Evolutionary conservation across 2,888 invertebrate genomes (phyloP), one percentile per base, ranked within the genome.

Genomic region (Adelphocoris suturalis): DNA sequence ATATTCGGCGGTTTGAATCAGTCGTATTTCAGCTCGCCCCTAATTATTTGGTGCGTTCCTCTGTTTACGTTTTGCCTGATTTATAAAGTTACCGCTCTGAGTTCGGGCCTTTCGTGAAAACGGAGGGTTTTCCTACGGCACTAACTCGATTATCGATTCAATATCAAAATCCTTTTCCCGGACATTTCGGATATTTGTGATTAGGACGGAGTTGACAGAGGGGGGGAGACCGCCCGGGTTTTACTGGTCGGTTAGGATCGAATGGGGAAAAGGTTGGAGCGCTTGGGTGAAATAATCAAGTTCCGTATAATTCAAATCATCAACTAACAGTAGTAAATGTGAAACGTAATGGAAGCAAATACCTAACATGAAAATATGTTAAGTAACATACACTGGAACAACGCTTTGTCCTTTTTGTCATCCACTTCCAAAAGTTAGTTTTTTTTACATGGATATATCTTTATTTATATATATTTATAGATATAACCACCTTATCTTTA

Each of bases 41-140:
- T 82, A 82, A 82, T 82, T 82, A 82, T 82, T 82, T 82, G 48
- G 46, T 81, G 68, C 52, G 82, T 48, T 82, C 48, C 82, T 52
- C 82, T 82, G 82, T 82, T 82, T 82, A 82, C 82, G 48, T 82
- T 82, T 82, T 46, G 82, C 82, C 52, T 82, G 82, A 82, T 82
- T 82, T 82, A 82, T 82, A 82, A 52, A 52, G 82, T 52, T 52
- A 7, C 23, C 81, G 81, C 46, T 61, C 19, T 3, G 16, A 37
- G 37, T 61, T 19, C 61, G 16, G 61, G 61, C 37, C 37, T 37
- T 37, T 37, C 37, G 37, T 9, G 68, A 12, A 19, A 19, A 19
- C 5, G 68, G 23, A 13, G 23, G 19, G 68, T 19, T 11, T n/a
- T 68, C 68, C 68, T 23, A 27, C 68, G 68, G 68, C 13, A 23